Percentiles rank a stretch among this genome's conserved stretches.
Evolutionary conservation across 2,888 invertebrate genomes (phyloP).

Genomic region (Gasteruption jaculator): DNA sequence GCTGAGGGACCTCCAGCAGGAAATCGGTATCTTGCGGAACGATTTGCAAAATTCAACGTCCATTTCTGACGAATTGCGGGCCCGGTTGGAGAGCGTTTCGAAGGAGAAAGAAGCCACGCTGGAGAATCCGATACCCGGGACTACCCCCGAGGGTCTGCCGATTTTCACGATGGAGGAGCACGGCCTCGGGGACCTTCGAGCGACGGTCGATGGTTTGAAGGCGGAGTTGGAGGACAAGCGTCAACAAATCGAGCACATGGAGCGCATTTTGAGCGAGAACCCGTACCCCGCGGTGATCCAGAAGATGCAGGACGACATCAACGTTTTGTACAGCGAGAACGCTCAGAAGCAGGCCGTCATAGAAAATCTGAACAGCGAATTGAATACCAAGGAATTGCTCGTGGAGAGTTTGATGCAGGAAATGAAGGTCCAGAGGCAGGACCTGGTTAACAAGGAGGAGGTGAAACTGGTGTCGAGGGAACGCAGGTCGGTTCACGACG

Average conservation of each 20-base stretch:
- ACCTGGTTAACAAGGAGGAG: conserved; percentile 23
- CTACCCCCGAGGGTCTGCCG: conserved; percentile 27
- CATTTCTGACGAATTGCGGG: conserved; percentile 16
- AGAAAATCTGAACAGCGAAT: conserved; percentile 25
- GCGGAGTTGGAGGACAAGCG: conserved; percentile 60
- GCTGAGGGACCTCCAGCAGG: conserved; percentile 6
- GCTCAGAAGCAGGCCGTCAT: conserved; percentile 31
- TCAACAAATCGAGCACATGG: conserved; percentile 68
- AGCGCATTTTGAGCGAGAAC: conserved; percentile 59
- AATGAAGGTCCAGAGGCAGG: conserved; percentile 22
- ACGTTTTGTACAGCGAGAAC: conserved; percentile 38
- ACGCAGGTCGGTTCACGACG: conserved; percentile 25
- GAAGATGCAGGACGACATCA: conserved; percentile 47
- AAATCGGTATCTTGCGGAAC: conserved; percentile 16
- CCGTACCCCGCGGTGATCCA: conserved; percentile 42
- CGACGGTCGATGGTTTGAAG: conserved; percentile 26
- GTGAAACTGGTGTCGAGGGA: conserved; percentile 10
- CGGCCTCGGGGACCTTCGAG: conserved; percentile 21
- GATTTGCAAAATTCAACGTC: conserved; percentile 34
- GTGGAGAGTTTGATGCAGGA: conserved; percentile 25
- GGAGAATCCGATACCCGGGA: conserved; percentile 15
- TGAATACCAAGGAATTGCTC: conserved; percentile 31
- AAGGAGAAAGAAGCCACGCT: conserved; percentile 27
- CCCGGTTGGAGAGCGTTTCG: conserved; percentile 21
- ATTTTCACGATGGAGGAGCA: conserved; percentile 30